Base-by-base conservation (phyloP, 1,140 invertebrate species). In the Pogonus chalceus region DNA sequence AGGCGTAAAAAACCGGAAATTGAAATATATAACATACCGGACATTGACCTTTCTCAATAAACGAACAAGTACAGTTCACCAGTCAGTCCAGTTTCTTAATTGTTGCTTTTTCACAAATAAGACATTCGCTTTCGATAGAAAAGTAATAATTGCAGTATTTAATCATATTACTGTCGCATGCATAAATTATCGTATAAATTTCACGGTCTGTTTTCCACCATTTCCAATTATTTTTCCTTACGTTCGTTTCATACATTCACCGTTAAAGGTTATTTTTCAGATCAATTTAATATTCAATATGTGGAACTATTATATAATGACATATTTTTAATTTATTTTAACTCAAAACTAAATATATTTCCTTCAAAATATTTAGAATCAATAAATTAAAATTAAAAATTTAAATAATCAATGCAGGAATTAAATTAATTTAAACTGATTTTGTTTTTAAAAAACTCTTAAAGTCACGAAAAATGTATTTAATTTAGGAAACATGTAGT, bases 121-220 rank as follows among this genome's bases (percentile, higher is more conserved):
- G 4, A 18, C 37, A 18, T 43, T 43, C 37, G 37, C 37, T 43
- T 43, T 43, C 37, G 18, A 12, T 4, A 7, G 26, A 43, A 12
- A 18, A 4, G 3, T 16, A 43, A 43, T 43, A 43, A 43, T 43
- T 43, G 4, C 18, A 43, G 18, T 18, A 43, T 12, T 12, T 43
- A 43, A 43, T 43, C 37, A 18, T 18, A 18, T 43, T 43, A 43
- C 9, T 43, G 37, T 43, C 37, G 37, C 18, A 18, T 43, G 37
- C 9, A 43, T 43, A 43, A 9, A 43, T 43, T 43, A 43, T 9
- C 37, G 18, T 9, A 31, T 7, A 12, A 43, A 18, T 43, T 43
- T 43, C 37, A 43, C 37, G 37, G 37, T 43, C 37, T 43, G 18
- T 43, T 43, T 43, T 43, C 37, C 9, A 43, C 9, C 9, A 31